These are phyloP conservation scores for Pachyramphus minor DNA, from an alignment of 2,113 vertebrate species.

Conservation along the genomic window DNA sequence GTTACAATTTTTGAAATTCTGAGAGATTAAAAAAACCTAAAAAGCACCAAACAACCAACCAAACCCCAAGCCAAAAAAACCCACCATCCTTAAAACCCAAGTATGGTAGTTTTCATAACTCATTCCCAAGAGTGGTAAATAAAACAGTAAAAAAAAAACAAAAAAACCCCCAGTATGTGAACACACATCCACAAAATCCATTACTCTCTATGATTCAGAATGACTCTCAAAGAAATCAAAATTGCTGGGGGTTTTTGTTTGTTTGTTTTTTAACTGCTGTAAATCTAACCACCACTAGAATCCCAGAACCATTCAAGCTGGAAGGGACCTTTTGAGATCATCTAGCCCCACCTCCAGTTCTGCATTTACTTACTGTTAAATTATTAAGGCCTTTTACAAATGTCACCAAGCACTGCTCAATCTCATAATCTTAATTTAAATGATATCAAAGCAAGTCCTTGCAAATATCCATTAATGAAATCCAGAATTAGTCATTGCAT, in stretches of 20 bases:
- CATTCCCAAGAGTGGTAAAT: background rate
- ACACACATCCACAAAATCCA: background rate
- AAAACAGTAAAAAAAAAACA: background rate
- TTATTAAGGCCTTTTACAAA: background rate
- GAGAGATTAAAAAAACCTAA: background rate
- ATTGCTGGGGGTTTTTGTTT: background rate
- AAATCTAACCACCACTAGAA: background rate
- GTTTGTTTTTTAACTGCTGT: background rate
- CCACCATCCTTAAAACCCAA: background rate
- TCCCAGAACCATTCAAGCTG: background rate
- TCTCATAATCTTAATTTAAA: background rate
- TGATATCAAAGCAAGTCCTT: background rate
- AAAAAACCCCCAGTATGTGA: background rate
- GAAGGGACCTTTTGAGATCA: background rate
- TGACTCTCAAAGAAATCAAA: background rate
- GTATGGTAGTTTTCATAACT: background rate
- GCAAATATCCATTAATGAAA: background rate
- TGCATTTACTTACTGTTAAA: background rate
- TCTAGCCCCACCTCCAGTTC: background rate
- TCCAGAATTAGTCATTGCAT: background rate
- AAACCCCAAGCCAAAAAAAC: background rate
- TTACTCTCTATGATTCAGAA: background rate
- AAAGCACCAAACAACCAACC: background rate
- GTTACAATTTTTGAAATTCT: background rate
- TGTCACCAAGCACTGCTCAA: background rate